These are phyloP conservation scores for Seira ritae DNA, from an alignment of 2,888 invertebrate species.

Conservation along the genomic window DNA sequence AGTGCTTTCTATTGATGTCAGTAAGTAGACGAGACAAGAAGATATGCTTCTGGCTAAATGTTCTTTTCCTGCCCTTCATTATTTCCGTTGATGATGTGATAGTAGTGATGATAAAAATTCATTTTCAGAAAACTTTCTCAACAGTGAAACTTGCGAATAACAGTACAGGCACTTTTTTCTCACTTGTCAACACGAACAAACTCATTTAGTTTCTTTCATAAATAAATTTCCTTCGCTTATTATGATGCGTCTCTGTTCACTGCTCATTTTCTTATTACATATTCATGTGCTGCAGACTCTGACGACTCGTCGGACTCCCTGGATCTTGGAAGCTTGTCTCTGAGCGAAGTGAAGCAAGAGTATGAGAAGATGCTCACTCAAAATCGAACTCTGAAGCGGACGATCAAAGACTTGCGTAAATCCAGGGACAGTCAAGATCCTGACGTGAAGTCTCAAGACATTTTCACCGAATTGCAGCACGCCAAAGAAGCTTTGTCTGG, in stretches of 20 bases:
- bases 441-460: slow-evolving; percentile 75
- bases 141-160: no score
- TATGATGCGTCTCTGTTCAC: no score
- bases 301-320: slow-evolving; percentile 63
- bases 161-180: no score
- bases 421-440: slow-evolving; percentile 80
- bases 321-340: slow-evolving; percentile 67
- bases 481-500: slow-evolving; percentile 86
- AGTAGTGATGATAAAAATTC: not conserved
- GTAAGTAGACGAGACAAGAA: not conserved
- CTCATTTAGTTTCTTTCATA: no score
- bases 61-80: not conserved
- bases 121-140: slow-evolving; percentile 9
- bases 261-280: slow-evolving; percentile 38
- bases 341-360: slow-evolving; percentile 67
- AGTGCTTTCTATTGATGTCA: slow-evolving; percentile 3
- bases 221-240: no score
- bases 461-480: slow-evolving; percentile 85
- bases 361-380: slow-evolving; percentile 74
- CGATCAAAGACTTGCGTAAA: slow-evolving; percentile 78
- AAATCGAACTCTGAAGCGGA: slow-evolving; percentile 75
- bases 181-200: no score
- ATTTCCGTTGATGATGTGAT: not conserved
- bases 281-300: slow-evolving; percentile 39
- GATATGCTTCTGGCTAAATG: not conserved